Percentiles rank a stretch among this genome's conserved stretches.
Evolutionary conservation across 1,140 invertebrate genomes (phyloP).

Genomic region (Dreissena polymorpha): DNA sequence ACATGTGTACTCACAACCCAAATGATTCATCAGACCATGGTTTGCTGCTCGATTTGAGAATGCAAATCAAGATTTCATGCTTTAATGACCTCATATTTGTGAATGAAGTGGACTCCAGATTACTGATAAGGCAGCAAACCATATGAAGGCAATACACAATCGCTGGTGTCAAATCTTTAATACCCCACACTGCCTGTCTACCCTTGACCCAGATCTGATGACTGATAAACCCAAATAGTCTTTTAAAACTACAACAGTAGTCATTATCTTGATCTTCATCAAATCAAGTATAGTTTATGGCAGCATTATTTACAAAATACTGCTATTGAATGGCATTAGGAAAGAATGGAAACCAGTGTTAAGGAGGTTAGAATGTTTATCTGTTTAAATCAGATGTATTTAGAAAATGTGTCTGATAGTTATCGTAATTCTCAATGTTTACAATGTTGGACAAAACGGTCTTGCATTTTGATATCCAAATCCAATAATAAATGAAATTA

Average conservation of each 20-base stretch:
- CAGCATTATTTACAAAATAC: background rate
- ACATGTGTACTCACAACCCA: too few relatives aligned
- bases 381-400: too few relatives aligned
- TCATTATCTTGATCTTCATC: background rate
- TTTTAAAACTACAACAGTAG: constrained; percentile 2
- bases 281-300: background rate
- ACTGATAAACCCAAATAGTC: background rate
- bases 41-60: too few relatives aligned
- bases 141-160: background rate
- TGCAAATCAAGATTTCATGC: too few relatives aligned
- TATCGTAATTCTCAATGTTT: too few relatives aligned
- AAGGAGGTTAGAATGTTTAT: too few relatives aligned
- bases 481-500: too few relatives aligned
- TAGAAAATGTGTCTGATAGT: too few relatives aligned
- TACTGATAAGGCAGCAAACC: background rate
- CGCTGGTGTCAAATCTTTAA: background rate
- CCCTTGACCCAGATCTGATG: background rate
- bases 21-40: too few relatives aligned
- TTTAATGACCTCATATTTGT: too few relatives aligned
- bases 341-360: background rate
- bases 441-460: too few relatives aligned
- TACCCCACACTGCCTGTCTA: background rate
- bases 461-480: too few relatives aligned
- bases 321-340: background rate
- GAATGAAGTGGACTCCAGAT: background rate